Evolutionary conservation across 2,113 vertebrate genomes (phyloP).

Genomic region (Mustelus asterias): DNA sequence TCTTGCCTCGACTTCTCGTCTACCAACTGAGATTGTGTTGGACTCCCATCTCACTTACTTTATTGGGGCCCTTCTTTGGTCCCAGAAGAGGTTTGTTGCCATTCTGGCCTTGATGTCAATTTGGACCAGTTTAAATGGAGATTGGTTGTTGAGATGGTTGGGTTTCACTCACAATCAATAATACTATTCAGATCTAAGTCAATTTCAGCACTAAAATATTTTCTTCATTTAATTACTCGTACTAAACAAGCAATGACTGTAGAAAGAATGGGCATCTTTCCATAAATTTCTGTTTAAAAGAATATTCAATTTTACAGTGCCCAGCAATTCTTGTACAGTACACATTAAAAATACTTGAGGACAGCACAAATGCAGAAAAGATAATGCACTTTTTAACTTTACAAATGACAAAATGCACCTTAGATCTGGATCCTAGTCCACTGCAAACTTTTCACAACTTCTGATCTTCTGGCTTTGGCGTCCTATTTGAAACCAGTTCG

Average conservation of each 20-base stretch:
- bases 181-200: no score
- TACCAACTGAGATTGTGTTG: not conserved
- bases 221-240: not conserved
- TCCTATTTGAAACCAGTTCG: not conserved
- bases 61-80: not conserved
- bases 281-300: no score
- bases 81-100: not conserved
- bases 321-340: not conserved
- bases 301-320: not conserved
- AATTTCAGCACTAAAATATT: not conserved
- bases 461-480: not conserved
- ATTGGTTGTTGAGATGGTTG: not conserved
- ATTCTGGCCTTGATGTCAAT: not conserved
- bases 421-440: not conserved
- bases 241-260: conserved; percentile 3
- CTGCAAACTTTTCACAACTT: not conserved
- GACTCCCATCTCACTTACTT: not conserved
- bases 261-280: not conserved
- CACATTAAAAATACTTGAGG: not conserved
- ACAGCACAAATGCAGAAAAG: not conserved
- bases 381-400: not conserved
- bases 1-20: not conserved
- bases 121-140: not conserved
- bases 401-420: not conserved
- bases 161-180: not conserved